Conservation (phyloP, 1,140 invertebrate species). For the Lepidotrigona ventralis region DNA sequence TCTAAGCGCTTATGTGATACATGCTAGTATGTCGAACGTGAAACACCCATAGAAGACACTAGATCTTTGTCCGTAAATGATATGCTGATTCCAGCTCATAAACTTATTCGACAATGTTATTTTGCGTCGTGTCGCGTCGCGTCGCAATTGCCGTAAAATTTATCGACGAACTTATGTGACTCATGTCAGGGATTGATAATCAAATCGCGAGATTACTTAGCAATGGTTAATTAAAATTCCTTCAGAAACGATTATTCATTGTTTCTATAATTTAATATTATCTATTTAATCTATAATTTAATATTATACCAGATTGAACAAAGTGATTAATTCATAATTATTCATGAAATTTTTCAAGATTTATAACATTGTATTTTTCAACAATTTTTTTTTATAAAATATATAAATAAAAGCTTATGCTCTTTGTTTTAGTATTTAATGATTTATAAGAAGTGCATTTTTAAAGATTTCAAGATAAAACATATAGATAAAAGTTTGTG, state of each 20-base stretch:
- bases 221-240: not conserved
- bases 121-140: not conserved
- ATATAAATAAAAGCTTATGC: no score
- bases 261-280: no score
- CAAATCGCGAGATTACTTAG: not conserved
- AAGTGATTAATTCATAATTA: no score
- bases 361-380: no score
- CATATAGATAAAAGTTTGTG: no score
- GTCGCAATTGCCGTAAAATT: not conserved
- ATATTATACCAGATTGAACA: not conserved
- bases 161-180: not conserved
- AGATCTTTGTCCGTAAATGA: constrained; percentile 33
- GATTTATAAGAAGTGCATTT: no score
- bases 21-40: not conserved
- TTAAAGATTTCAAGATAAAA: no score
- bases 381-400: no score
- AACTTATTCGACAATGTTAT: not conserved
- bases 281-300: no score
- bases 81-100: constrained; percentile 16
- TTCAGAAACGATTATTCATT: no score
- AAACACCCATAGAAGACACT: constrained; percentile 20
- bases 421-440: no score
- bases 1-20: constrained; percentile 35
- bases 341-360: no score
- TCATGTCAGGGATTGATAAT: constrained; percentile 1